Conservation (phyloP, 2,113 vertebrate genomes). For the Labrus mixtus region DNA sequence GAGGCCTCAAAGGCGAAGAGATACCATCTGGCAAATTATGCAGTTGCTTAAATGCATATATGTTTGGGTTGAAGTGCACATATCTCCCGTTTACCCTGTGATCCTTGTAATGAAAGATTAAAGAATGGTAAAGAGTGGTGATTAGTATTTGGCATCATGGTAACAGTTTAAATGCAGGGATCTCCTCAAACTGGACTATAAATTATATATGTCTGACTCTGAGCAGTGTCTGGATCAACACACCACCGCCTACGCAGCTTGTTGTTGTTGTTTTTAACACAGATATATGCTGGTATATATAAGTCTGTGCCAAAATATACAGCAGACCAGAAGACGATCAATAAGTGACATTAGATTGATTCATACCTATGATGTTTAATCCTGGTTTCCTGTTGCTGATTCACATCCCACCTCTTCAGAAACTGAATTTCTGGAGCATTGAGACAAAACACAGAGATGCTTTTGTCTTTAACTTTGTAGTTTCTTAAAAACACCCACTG, state of each 20-base stretch:
- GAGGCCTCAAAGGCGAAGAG: not conserved
- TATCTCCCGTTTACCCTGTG: not conserved
- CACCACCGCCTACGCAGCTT: not conserved
- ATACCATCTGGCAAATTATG: not conserved
- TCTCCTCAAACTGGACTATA: not conserved
- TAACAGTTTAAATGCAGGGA: not conserved
- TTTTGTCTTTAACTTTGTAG: constrained; percentile 13
- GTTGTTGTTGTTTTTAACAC: not conserved
- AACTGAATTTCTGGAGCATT: constrained; percentile 1
- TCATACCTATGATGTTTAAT: constrained; percentile 29
- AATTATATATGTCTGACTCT: not conserved
- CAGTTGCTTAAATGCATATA: not conserved
- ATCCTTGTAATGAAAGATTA: not conserved
- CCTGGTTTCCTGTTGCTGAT: not conserved
- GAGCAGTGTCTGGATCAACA: not conserved
- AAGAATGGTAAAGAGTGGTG: too few relatives aligned
- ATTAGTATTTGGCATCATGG: not conserved
- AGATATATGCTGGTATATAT: not conserved
- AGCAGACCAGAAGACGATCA: constrained; percentile 13
- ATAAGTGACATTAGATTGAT: constrained; percentile 11
- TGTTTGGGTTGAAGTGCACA: not conserved
- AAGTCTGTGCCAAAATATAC: constrained; percentile 12
- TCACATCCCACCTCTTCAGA: not conserved
- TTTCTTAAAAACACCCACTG: not conserved
- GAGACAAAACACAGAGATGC: not conserved